Base-by-base conservation (phyloP, 2,888 invertebrate genomes). In the Diarsia brunnea region DNA sequence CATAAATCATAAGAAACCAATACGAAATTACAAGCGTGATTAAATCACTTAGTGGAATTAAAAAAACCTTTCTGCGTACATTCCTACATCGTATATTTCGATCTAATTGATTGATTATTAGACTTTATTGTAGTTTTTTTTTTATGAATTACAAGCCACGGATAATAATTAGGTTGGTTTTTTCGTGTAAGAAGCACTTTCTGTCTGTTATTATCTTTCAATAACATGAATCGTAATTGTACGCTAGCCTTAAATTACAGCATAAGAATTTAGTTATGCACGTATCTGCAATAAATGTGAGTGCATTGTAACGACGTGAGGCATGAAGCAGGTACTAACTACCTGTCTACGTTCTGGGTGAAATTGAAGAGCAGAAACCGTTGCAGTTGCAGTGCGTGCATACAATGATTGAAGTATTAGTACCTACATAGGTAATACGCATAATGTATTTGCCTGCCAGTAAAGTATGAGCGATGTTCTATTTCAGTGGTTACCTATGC, bases 131-230 rank as follows among this genome's bases (percentile, higher is more conserved):
- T 66, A 73, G 55, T 86, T 86, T 79, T 86, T 79, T 86, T 81
- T 74, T 27, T 27, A 58, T 75, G 74, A 78, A 73, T 69, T 47
- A 64, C 49, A 31, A 58, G 53, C 45, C 47, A 66, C 65, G 55
- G 53, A 69, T 74, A 63, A 71, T 75, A 75, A 83, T 75, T 78
- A 73, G 69, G 31, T 74, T 31, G 31, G 21, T 77, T 84, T 74
- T 79, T 77, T 81, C 64, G 67, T 72, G 53, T 84, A 82, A 78
- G 82, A 76, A 82, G 65, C 74, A 84, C 84, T 87, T 87, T 87
- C 82, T 82, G 84, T 68, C 64, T 58, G 69, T 31, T 64, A 83
- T 78, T 77, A 84, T 74, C 72, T 64, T 61, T 76, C 64, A 86
- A 80, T 76, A 79, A 78, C 64, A 74, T 61, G 70, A 68, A 75